Conservation (phyloP, 2,113 vertebrate genomes). For the Tiliqua scincoides region DNA sequence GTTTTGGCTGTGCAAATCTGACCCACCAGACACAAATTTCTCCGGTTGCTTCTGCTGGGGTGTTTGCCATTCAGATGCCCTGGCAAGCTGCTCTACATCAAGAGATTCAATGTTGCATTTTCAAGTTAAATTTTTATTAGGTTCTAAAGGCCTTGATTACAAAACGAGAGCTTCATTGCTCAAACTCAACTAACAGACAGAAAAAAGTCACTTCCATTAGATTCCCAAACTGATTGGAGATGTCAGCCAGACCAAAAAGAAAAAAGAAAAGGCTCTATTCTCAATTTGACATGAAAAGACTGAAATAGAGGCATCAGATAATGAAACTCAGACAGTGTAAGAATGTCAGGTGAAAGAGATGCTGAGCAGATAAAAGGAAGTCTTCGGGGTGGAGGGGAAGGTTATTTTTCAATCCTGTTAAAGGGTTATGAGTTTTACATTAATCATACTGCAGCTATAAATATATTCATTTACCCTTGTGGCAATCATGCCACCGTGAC, state of each 20-base stretch:
- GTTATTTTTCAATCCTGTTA: conserved; percentile 54
- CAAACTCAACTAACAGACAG: conserved; percentile 20
- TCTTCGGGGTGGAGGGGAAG: conserved; percentile 27
- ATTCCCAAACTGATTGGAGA: conserved; percentile 29
- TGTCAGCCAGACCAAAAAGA: conserved; percentile 51
- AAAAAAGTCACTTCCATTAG: conserved; percentile 27
- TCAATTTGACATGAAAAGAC: conserved; percentile 41
- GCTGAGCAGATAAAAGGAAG: conserved; percentile 27
- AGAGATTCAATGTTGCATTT: background rate
- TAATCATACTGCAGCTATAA: conserved; percentile 32
- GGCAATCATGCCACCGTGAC: background rate
- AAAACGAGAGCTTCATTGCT: conserved; percentile 37
- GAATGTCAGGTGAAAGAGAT: conserved; percentile 62
- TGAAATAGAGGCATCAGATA: conserved; percentile 51
- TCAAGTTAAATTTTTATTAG: conserved; percentile 4
- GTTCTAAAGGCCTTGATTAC: conserved; percentile 36
- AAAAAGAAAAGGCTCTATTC: background rate
- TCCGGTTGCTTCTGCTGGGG: background rate
- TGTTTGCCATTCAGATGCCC: background rate
- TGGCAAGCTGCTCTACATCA: background rate
- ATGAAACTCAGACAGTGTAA: conserved; percentile 61
- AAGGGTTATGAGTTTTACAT: conserved; percentile 34
- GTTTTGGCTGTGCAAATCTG: background rate
- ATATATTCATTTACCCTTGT: conserved; percentile 7
- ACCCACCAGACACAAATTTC: background rate